Conservation (phyloP, 2,888 invertebrate species). For the Carabus problematicus region DNA sequence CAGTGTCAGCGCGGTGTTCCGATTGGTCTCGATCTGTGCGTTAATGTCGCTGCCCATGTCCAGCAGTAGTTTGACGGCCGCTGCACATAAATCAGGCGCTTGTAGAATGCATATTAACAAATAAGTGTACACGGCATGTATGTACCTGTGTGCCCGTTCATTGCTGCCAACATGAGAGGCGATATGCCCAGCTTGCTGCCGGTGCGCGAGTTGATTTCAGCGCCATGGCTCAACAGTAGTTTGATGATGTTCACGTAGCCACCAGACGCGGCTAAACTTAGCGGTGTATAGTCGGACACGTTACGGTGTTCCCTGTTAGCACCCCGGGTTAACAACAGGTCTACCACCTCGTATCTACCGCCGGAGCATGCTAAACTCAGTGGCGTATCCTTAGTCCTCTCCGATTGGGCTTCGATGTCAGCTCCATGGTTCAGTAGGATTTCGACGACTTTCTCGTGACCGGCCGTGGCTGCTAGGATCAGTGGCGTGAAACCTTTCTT, state of each 20-base stretch:
- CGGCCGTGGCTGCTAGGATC: conserved; percentile 96
- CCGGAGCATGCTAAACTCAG: conserved; percentile 97
- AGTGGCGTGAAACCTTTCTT: conserved; percentile 99
- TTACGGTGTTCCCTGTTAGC: conserved; percentile 99
- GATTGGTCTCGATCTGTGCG: conserved; percentile 98
- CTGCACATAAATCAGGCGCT: conserved; percentile 59
- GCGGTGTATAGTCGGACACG: conserved; percentile 98
- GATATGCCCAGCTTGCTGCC: conserved; percentile 98
- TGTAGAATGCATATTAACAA: too few relatives aligned
- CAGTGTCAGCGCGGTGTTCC: conserved; percentile 97
- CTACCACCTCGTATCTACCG: conserved; percentile 94
- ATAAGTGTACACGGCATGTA: too few relatives aligned
- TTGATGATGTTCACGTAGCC: conserved; percentile 99
- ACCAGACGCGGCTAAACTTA: conserved; percentile 97
- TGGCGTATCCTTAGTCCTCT: conserved; percentile 98
- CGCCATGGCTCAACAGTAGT: conserved; percentile 89
- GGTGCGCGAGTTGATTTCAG: conserved; percentile 97
- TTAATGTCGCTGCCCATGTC: conserved; percentile 99
- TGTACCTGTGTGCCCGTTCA: conserved; percentile 90
- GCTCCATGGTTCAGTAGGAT: conserved; percentile 91
- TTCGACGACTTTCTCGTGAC: conserved; percentile 91
- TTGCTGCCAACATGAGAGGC: conserved; percentile 98
- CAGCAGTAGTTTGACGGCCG: conserved; percentile 91
- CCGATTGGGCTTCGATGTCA: conserved; percentile 98
- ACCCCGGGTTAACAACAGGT: conserved; percentile 83